Base-by-base conservation (phyloP, 1,140 invertebrate species). In the Macrotrachela quadricornifera region DNA sequence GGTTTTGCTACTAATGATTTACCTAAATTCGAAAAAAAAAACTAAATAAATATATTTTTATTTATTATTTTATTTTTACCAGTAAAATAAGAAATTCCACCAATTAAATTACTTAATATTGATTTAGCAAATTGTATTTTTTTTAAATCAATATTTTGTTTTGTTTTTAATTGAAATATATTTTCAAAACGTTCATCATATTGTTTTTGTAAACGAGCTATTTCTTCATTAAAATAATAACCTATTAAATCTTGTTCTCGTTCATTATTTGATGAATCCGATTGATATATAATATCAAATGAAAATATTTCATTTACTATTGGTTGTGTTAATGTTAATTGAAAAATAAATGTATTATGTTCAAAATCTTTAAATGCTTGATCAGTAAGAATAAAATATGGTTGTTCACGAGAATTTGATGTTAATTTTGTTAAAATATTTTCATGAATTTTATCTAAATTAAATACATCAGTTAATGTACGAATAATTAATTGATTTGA, bases 1-100 rank as follows among this genome's bases (percentile, higher is more conserved):
- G 21, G 3, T 30, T 30, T 30, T 30, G 88, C 50, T 66, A 65
- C 6, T 50, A 51, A 44, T 44, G 15, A 18, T 44, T 18, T 44
- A 4, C 43, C 15, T 16, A 18, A 16, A 18, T 4, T 44, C 43
- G 9, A 16, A 44, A 4, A 44, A 16, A 44, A 4, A 44, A 16
- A 4, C 15, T 41, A 43, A 44, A 38, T 40, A 47, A 6, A n/a
- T 6, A 10, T 3, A 46, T 6, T 18, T 16, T 71, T 64, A 10
- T 85, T 90, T 63, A 82, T 78, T 0, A 97, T 90, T 42, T 79
- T 71, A 0, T 88, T 85, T 2, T 79, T 75, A 4, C 91, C 92
- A 71, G 91, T 85, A 70, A 95, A 96, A 66, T 95, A 96, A 0
- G 90, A 91, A 56, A 97, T 81, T 1, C 88, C 82, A 1, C 92